phyloP scores from a whole-genome alignment of 2,113 vertebrate species.

The Dicaeum eximium region DNA sequence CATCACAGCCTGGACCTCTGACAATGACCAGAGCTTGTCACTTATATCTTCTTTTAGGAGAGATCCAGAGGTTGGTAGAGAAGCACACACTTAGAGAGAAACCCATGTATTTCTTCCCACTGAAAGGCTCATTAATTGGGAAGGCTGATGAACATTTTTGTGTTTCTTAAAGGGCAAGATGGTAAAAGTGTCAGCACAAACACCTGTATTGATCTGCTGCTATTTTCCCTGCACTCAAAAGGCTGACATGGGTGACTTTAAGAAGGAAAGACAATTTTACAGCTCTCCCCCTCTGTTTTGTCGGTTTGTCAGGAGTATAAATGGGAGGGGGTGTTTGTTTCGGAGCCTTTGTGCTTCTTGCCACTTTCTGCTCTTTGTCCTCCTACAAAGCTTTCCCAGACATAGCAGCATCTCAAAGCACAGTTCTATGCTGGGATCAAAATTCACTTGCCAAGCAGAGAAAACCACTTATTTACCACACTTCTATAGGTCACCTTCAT shows the following conservation, averaged over 20 bases:
- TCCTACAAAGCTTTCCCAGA: neutral
- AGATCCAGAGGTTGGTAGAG: neutral
- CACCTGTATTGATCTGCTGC: conserved; percentile 34
- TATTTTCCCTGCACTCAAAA: neutral
- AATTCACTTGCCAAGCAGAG: conserved; percentile 44
- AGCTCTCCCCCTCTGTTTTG: neutral
- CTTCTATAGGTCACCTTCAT: conserved; percentile 39
- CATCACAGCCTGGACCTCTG: neutral
- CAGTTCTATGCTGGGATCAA: neutral
- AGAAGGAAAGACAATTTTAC: neutral
- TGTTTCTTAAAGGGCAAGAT: neutral
- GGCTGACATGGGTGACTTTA: neutral
- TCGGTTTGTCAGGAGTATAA: neutral
- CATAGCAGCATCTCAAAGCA: neutral
- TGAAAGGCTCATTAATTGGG: neutral
- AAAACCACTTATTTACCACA: neutral
- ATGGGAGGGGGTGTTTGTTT: neutral
- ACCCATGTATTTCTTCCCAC: neutral
- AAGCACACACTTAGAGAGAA: neutral
- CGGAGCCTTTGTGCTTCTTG: neutral
- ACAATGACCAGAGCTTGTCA: neutral
- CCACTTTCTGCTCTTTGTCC: neutral
- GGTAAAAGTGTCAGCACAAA: neutral
- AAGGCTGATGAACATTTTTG: neutral
- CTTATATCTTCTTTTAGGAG: neutral